Base-by-base conservation (phyloP, 2,888 invertebrate genomes). In the Scelioninae gen. 1 region DNA sequence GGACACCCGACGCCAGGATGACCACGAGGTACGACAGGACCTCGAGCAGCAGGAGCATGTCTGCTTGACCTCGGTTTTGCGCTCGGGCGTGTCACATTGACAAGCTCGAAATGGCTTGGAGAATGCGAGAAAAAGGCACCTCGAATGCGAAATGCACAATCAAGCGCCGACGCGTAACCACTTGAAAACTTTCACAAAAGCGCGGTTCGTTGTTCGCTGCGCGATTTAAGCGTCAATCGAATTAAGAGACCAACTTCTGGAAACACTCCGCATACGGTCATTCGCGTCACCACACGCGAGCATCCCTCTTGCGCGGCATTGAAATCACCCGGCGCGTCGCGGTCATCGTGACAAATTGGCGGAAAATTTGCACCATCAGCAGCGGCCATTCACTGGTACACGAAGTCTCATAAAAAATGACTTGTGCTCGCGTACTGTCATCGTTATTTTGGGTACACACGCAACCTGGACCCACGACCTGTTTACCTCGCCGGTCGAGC, bases 401-500 rank as follows among this genome's bases (percentile, higher is more conserved):
- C n/a, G n/a, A n/a, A n/a, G n/a, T n/a, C n/a, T n/a, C n/a, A n/a
- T n/a, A n/a, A n/a, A n/a, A n/a, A n/a, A n/a, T n/a, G n/a, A n/a
- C n/a, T n/a, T n/a, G n/a, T 56, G 47, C 47, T 51, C 65, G 75
- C 58, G 40, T 16, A 75, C 68, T 69, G 75, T 68, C 79, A 79
- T 82, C 72, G 47, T 78, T 78, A 62, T 72, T 82, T 72, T 43
- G 16, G 68, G 31, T 40, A 49, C 38, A 60, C 34, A 47, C 32
- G 45, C 5, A 5, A 29, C 68, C 63, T 60, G 68, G 74, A 38
- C 77, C 75, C 78, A 66, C 88, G 90, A 90, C 89, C 89, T 87
- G 91, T 90, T 89, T 91, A 89, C 90, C 90, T 91, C 91, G 91
- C 91, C 88, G 89, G 90, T 84, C 87, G 89, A 88, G 83, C 88